phyloP scores from a whole-genome alignment of 2,888 invertebrate species.

The Tupiocoris notatus region DNA sequence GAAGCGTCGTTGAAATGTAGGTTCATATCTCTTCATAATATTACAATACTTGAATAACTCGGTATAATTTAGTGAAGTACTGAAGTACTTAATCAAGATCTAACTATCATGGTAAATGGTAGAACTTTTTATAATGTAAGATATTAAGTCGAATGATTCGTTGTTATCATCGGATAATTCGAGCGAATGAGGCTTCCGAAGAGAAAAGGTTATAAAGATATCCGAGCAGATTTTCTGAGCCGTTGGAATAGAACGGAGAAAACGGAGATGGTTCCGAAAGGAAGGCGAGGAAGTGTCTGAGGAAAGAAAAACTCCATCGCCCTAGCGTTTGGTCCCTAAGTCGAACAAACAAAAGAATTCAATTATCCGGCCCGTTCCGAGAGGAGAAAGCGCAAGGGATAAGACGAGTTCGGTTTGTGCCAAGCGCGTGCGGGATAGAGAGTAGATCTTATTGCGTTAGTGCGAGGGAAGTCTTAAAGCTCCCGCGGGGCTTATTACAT shows the following conservation, averaged over 20 bases:
- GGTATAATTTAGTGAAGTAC: no score
- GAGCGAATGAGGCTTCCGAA: background rate
- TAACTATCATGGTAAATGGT: no score
- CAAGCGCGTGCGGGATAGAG: background rate
- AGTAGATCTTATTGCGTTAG: conserved; percentile 26
- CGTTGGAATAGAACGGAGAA: background rate
- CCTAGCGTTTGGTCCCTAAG: conserved; percentile 38
- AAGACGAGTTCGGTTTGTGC: conserved; percentile 22
- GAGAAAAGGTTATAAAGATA: conserved; percentile 31
- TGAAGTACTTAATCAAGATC: no score
- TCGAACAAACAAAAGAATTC: conserved; percentile 40
- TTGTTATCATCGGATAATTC: background rate
- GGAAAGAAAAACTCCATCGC: conserved; percentile 13
- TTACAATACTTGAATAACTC: no score
- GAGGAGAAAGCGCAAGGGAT: conserved; percentile 10
- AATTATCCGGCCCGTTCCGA: conserved; percentile 22
- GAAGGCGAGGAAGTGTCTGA: background rate
- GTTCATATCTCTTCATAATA: no score
- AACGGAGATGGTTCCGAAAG: background rate
- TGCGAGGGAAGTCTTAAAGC: background rate
- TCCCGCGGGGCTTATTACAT: conserved; percentile 28
- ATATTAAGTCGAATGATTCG: no score
- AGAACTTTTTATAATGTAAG: no score
- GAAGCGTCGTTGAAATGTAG: no score
- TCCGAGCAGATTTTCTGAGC: conserved; percentile 35